Evolutionary conservation across 35 echinoderm and acorn worm species (phyloP).

Genomic region (Anneissia japonica): DNA sequence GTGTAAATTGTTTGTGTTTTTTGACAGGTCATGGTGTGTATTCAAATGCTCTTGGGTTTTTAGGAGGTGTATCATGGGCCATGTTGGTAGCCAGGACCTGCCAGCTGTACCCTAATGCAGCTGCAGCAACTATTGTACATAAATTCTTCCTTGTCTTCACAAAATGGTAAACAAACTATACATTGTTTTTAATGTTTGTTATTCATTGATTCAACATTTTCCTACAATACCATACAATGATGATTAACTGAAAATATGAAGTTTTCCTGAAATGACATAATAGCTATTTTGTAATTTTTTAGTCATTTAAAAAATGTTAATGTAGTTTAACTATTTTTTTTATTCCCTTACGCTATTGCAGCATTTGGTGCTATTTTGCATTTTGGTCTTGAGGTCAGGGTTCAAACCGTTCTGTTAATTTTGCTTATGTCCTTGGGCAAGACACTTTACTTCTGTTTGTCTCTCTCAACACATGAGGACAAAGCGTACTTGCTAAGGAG

Average conservation of each 20-base stretch:
- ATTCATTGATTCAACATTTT: neutral
- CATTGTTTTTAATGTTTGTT: neutral
- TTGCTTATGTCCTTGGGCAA: no score
- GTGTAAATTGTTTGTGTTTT: neutral
- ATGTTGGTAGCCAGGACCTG: constrained; percentile 96
- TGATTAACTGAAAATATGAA: neutral
- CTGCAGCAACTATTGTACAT: constrained; percentile 86
- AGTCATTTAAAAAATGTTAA: neutral
- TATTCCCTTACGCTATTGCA: no score
- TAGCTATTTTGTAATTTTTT: neutral
- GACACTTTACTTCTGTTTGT: no score
- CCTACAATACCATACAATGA: neutral
- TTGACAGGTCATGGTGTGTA: constrained; percentile 83
- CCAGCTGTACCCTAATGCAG: constrained; percentile 95
- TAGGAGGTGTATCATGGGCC: constrained; percentile 97
- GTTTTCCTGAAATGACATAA: neutral
- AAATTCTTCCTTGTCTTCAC: constrained; percentile 99
- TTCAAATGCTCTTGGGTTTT: constrained; percentile 92
- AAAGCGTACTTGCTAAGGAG: no score
- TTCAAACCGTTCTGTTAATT: no score
- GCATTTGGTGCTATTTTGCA: no score
- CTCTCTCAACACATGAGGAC: no score
- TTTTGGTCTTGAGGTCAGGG: no score
- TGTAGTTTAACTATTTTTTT: neutral
- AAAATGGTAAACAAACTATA: constrained; percentile 61